Percentiles rank a stretch among this genome's conserved stretches.
These are phyloP conservation scores for Burhinus oedicnemus DNA, from an alignment of 2,113 vertebrate genomes.

Conservation along the genomic window DNA sequence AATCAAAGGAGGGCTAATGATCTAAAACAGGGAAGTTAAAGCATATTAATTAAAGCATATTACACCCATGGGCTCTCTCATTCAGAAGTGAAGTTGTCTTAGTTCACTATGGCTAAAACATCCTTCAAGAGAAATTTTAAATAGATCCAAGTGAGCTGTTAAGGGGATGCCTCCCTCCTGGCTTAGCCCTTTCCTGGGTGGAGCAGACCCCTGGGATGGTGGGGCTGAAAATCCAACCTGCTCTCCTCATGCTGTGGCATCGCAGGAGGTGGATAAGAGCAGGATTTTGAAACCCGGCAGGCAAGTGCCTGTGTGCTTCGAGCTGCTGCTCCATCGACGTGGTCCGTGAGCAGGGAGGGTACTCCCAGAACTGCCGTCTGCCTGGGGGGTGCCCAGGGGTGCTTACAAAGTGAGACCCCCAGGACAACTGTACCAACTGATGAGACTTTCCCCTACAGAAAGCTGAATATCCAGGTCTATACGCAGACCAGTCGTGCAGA, in stretches of 20 bases:
- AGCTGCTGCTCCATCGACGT: not conserved
- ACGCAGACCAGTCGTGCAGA: fast-evolving
- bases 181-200: not conserved
- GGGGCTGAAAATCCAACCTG: not conserved
- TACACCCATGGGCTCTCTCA: not conserved
- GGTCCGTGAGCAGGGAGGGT: not conserved
- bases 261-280: not conserved
- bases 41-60: not conserved
- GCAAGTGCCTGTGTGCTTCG: not conserved
- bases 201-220: not conserved
- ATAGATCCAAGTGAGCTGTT: not conserved
- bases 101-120: not conserved
- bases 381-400: not conserved
- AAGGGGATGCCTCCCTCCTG: not conserved
- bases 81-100: not conserved
- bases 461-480: not conserved
- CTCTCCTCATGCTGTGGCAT: fast-evolving
- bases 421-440: not conserved
- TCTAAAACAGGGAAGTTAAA: not conserved
- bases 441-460: not conserved
- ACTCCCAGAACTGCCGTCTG: not conserved
- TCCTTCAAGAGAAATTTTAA: not conserved
- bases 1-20: not conserved
- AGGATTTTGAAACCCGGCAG: not conserved
- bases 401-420: not conserved